phyloP scores from a whole-genome alignment of 2,888 invertebrate species.

The Stictocephala bisonia region DNA sequence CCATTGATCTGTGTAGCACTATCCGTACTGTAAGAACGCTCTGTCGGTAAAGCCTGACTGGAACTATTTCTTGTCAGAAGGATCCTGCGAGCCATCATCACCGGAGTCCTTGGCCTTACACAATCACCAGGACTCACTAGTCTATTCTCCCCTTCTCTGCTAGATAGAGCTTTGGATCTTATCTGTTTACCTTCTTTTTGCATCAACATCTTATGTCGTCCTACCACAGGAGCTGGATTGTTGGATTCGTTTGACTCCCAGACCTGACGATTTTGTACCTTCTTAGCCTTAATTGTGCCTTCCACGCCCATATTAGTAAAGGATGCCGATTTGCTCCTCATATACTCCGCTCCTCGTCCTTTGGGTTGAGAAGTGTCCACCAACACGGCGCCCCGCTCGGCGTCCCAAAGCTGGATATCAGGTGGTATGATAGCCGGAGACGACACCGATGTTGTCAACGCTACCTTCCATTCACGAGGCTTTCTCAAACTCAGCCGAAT shows the following conservation, averaged over 20 bases:
- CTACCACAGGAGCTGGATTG: too few species aligned
- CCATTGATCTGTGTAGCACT: neutral
- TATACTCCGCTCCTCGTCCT: neutral
- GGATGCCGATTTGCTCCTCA: slow-evolving; percentile 11
- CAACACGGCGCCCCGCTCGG: slow-evolving; percentile 18
- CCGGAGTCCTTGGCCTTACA: slow-evolving; percentile 23
- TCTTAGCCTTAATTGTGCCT: too few species aligned
- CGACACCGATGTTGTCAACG: slow-evolving; percentile 72
- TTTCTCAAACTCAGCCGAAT: slow-evolving; percentile 72
- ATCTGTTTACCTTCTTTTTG: too few species aligned
- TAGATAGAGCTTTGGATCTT: slow-evolving; percentile 13
- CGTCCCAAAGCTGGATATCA: slow-evolving; percentile 68
- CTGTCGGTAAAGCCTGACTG: neutral
- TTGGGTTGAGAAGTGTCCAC: slow-evolving; percentile 15
- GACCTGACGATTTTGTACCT: too few species aligned
- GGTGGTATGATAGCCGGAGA: slow-evolving; percentile 72
- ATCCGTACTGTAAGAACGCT: too few species aligned
- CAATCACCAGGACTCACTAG: slow-evolving; percentile 11
- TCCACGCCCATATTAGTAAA: neutral
- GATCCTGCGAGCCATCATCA: slow-evolving; percentile 11
- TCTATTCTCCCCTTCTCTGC: neutral
- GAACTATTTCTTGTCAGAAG: slow-evolving; percentile 16
- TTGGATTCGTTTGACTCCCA: too few species aligned
- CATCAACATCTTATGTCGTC: too few species aligned
- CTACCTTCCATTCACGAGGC: slow-evolving; percentile 73